Percentiles rank a stretch among this genome's conserved stretches.
phyloP scores from a whole-genome alignment of 2,797 vertebrate genomes.

The Danio aesculapii region DNA sequence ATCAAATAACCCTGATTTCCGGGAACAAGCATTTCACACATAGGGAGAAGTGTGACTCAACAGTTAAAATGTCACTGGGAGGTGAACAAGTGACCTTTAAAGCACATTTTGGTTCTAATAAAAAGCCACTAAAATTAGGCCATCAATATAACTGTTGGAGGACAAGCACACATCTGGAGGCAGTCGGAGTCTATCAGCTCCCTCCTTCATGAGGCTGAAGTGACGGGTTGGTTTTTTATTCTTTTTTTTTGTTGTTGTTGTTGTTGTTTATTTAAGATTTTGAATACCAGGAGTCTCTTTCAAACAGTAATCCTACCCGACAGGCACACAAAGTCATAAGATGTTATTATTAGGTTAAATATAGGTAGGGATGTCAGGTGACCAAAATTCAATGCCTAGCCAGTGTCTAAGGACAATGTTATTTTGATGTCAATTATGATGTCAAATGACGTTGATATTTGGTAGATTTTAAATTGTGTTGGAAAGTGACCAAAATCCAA shows the following conservation, averaged over 20 bases:
- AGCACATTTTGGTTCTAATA: slow-evolving; percentile 36
- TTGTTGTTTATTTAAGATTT: not conserved
- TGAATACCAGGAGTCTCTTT: too few relatives aligned
- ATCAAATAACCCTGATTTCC: slow-evolving; percentile 49
- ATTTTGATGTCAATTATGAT: too few relatives aligned
- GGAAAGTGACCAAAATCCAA: too few relatives aligned
- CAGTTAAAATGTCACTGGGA: slow-evolving; percentile 34
- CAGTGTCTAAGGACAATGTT: too few relatives aligned
- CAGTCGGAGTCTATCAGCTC: slow-evolving; percentile 10
- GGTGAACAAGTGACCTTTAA: slow-evolving; percentile 43
- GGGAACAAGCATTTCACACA: slow-evolving; percentile 35
- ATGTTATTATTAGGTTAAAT: too few relatives aligned
- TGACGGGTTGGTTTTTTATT: slow-evolving; percentile 16
- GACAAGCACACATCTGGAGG: slow-evolving; percentile 19
- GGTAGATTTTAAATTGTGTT: too few relatives aligned
- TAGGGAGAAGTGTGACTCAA: slow-evolving; percentile 42
- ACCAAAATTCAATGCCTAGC: too few relatives aligned
- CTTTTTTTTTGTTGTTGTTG: slow-evolving; percentile 11
- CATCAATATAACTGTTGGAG: slow-evolving; percentile 33
- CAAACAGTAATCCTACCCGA: too few relatives aligned
- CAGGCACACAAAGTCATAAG: too few relatives aligned
- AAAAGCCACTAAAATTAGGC: slow-evolving; percentile 44
- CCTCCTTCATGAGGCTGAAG: not conserved
- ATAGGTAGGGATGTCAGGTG: too few relatives aligned
- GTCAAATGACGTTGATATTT: too few relatives aligned